Conservation (phyloP, 2,797 vertebrate genomes). For the Odontamblyopus lacepedii region DNA sequence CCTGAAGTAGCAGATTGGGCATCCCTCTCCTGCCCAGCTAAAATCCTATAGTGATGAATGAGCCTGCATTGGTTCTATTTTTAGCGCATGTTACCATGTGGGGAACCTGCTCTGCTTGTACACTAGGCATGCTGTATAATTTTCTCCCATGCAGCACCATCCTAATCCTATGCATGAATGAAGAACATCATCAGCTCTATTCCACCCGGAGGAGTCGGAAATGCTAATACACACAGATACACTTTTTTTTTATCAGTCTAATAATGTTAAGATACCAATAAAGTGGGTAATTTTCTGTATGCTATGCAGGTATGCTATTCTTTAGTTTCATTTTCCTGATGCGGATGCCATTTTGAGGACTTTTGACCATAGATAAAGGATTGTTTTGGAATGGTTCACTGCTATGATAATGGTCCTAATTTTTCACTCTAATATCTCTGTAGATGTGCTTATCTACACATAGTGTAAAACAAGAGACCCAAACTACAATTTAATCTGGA, state of each 20-base stretch:
- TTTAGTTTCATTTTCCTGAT: neutral
- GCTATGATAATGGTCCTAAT: neutral
- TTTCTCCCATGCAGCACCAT: conserved; percentile 31
- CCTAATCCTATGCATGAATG: conserved; percentile 37
- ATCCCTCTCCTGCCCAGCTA: conserved; percentile 32
- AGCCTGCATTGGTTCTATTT: conserved; percentile 58
- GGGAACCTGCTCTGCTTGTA: conserved; percentile 34
- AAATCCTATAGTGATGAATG: conserved; percentile 39
- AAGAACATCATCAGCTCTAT: conserved; percentile 25
- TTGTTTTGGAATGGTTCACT: neutral
- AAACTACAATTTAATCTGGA: too few relatives aligned
- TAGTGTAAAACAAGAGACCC: too few relatives aligned
- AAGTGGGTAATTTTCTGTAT: too few relatives aligned
- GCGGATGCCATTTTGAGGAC: neutral
- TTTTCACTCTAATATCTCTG: neutral
- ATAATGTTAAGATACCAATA: neutral
- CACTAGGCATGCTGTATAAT: conserved; percentile 33
- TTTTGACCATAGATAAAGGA: neutral
- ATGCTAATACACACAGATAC: conserved; percentile 2
- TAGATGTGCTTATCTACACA: too few relatives aligned
- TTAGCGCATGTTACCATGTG: conserved; percentile 70
- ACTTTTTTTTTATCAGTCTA: neutral
- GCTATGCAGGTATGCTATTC: neutral
- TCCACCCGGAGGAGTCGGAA: conserved; percentile 6
- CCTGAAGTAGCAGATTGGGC: conserved; percentile 14